These are phyloP conservation scores for Torymus auratus DNA, from an alignment of 2,888 invertebrate species.

Conservation along the genomic window DNA sequence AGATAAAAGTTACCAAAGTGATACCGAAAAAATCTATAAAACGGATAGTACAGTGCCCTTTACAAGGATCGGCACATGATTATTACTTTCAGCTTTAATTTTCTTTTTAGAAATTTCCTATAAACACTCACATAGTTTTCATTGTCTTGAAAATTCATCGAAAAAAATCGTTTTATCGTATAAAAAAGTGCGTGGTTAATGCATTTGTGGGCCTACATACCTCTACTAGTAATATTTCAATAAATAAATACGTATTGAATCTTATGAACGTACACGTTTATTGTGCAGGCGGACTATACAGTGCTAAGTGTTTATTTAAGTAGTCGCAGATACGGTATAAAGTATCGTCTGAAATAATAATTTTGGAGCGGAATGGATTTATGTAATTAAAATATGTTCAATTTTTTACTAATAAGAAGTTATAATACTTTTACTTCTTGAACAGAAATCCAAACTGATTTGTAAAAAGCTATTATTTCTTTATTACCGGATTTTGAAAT, in stretches of 20 bases:
- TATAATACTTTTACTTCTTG: too few species aligned
- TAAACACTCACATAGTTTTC: not conserved
- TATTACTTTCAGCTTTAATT: conserved; percentile 47
- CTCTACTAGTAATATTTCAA: conserved; percentile 30
- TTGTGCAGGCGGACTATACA: conserved; percentile 27
- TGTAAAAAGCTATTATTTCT: not conserved
- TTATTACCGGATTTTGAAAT: not conserved
- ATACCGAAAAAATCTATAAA: conserved; percentile 35
- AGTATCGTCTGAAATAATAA: too few species aligned
- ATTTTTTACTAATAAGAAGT: too few species aligned
- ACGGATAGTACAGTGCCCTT: conserved; percentile 25
- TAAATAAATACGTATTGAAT: conserved; percentile 33
- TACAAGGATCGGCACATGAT: conserved; percentile 49
- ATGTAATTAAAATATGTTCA: too few species aligned
- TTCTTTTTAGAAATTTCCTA: conserved; percentile 21
- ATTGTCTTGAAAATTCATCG: conserved; percentile 18
- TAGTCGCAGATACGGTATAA: not conserved
- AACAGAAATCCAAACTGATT: not conserved
- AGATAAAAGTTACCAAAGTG: not conserved
- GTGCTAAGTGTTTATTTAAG: conserved; percentile 6
- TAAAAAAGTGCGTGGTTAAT: conserved; percentile 1
- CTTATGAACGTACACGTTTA: conserved; percentile 16
- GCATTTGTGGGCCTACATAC: too few species aligned
- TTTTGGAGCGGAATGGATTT: too few species aligned
- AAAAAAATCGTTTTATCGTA: not conserved